phyloP scores from a whole-genome alignment of 2,888 invertebrate species.

The Xylophagus ater region DNA sequence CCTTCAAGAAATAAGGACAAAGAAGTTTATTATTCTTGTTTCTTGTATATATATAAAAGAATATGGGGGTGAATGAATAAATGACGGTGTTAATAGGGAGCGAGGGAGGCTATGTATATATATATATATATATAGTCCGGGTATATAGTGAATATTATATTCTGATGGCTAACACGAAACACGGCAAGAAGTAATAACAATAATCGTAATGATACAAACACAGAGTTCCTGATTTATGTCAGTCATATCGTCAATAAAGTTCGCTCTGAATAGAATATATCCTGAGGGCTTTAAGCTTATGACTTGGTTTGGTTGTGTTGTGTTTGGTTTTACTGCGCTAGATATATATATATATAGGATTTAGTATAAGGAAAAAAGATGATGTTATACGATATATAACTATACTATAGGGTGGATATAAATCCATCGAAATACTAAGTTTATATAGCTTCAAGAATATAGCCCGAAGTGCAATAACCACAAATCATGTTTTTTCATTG shows the following conservation, averaged over 20 bases:
- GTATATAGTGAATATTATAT: too few species aligned
- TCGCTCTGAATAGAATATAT: conserved; percentile 19
- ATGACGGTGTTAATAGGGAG: too few species aligned
- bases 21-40: too few species aligned
- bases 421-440: conserved; percentile 17
- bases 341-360: conserved; percentile 4
- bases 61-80: too few species aligned
- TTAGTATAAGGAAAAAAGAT: too few species aligned
- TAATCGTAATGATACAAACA: conserved; percentile 23
- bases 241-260: conserved; percentile 27
- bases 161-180: conserved; percentile 18
- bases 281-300: conserved; percentile 12
- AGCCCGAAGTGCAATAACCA: conserved; percentile 14
- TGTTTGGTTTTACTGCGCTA: too few species aligned
- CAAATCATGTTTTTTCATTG: conserved; percentile 14
- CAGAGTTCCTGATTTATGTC: conserved; percentile 25
- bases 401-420: conserved; percentile 15
- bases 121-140: too few species aligned
- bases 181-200: conserved; percentile 25
- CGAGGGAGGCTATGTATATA: too few species aligned
- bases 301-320: too few species aligned
- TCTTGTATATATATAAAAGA: too few species aligned
- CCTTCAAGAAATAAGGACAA: too few species aligned
- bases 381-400: too few species aligned
- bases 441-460: conserved; percentile 16